phyloP scores from a whole-genome alignment of 2,797 vertebrate species.

The Podargus strigoides region DNA sequence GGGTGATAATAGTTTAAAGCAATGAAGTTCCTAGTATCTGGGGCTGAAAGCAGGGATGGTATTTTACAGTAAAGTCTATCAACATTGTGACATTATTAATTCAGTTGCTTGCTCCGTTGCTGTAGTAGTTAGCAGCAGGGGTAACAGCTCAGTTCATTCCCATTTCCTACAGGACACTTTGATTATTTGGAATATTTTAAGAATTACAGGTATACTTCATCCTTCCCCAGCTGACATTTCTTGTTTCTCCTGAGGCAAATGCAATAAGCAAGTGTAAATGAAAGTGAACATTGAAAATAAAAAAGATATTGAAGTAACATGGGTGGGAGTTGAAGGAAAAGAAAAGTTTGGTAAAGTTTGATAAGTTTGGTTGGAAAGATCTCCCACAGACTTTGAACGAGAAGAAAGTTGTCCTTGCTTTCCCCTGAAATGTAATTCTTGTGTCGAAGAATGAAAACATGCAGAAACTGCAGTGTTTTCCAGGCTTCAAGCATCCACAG shows the following conservation, averaged over 20 bases:
- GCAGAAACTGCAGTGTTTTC: rapidly evolving
- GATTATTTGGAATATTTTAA: not conserved
- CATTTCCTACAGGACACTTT: not conserved
- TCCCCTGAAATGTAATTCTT: not conserved
- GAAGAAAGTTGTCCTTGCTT: not conserved
- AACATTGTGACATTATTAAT: not conserved
- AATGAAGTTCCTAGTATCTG: not conserved
- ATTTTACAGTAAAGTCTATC: not conserved
- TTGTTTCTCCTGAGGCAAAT: not conserved
- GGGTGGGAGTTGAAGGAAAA: not conserved
- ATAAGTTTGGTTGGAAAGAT: not conserved
- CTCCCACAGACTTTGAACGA: not conserved
- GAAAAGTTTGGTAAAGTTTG: not conserved
- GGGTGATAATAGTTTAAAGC: conserved; percentile 21
- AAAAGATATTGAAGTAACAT: not conserved
- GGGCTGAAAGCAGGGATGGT: not conserved
- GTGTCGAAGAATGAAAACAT: not conserved
- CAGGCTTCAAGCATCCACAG: not conserved
- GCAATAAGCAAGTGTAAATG: rapidly evolving
- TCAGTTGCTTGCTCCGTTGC: not conserved
- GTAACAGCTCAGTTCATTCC: not conserved
- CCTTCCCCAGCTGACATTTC: not conserved
- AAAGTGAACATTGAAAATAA: not conserved
- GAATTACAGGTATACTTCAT: not conserved
- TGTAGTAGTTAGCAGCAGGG: not conserved